A percentile compares a stretch with the other conserved stretches of the same genome.
Evolutionary conservation across 2,888 invertebrate genomes (phyloP).

Genomic region (Alsophila aescularia): DNA sequence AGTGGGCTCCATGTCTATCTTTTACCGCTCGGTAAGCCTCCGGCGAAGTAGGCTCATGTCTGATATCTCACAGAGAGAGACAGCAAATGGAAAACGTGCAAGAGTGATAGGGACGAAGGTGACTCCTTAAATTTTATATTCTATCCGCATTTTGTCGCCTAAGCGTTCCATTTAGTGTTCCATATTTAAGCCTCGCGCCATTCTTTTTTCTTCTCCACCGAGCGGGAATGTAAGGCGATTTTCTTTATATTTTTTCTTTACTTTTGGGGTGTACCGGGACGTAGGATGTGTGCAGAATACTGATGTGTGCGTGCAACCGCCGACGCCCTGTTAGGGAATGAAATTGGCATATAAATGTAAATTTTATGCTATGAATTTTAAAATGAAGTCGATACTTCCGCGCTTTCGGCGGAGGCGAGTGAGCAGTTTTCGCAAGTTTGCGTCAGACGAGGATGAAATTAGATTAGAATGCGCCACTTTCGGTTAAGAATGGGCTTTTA

Average conservation of each 20-base stretch:
- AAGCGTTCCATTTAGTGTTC: constrained; percentile 85
- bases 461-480: constrained; percentile 75
- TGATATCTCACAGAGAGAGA: constrained; percentile 68
- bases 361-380: constrained; percentile 85
- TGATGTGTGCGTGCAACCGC: constrained; percentile 81
- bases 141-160: constrained; percentile 85
- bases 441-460: constrained; percentile 74
- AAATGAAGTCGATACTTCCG: constrained; percentile 83
- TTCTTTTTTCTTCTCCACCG: constrained; percentile 73
- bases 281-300: constrained; percentile 77
- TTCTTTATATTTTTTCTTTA: constrained; percentile 71
- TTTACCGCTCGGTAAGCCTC: constrained; percentile 79
- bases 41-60: constrained; percentile 77
- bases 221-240: constrained; percentile 75
- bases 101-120: constrained; percentile 63
- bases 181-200: constrained; percentile 81
- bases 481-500: constrained; percentile 71
- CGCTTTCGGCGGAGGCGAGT: constrained; percentile 58
- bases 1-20: constrained; percentile 75
- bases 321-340: constrained; percentile 81
- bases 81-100: constrained; percentile 46
- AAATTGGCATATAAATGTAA: constrained; percentile 85
- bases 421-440: constrained; percentile 71
- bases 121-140: constrained; percentile 82
- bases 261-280: constrained; percentile 65